phyloP scores from a whole-genome alignment of 2,113 vertebrate genomes.

The crab-eating macaque (Macaca fascicularis) region T2T-MFA8v1.1 NC_088378.1:159481001-159481500 shows the following conservation, averaged over 20 bases:
- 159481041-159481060: not conserved
- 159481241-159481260: not conserved
- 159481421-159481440: not conserved
- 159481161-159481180: not conserved
- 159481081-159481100: slow-evolving; percentile 39
- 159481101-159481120: not conserved
- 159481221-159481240: not conserved
- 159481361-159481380: not conserved
- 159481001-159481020: not conserved
- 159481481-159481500: not conserved
- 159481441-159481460: not conserved
- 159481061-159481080: slow-evolving; percentile 12
- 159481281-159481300: not conserved
- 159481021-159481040: not conserved
- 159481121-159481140: not conserved
- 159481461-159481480: not conserved
- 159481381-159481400: not conserved
- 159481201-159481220: not conserved
- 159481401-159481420: not conserved
- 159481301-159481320: rapidly evolving
- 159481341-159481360: no score
- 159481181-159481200: not conserved
- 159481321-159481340: no score
- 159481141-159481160: not conserved
- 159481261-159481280: not conserved